Evolutionary conservation across 2,113 vertebrate species (phyloP).

Genomic region (Tyto alba): DNA sequence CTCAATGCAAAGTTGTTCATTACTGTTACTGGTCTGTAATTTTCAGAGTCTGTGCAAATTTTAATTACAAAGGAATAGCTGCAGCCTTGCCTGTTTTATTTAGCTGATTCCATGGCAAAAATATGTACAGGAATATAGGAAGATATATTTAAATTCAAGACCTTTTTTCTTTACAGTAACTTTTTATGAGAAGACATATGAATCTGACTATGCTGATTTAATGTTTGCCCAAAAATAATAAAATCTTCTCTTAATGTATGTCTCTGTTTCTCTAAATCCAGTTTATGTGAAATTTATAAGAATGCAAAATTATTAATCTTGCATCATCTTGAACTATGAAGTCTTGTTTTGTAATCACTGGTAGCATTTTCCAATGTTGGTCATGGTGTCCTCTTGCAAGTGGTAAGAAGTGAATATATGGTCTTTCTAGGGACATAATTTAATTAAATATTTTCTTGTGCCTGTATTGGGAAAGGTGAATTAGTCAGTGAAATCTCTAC

Average conservation of each 20-base stretch:
- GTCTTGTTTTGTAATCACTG: neutral
- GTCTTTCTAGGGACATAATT: neutral
- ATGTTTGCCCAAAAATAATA: neutral
- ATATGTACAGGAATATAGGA: neutral
- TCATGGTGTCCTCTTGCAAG: neutral
- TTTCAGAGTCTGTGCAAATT: neutral
- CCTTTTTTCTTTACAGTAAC: neutral
- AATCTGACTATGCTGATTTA: neutral
- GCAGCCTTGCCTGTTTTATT: neutral
- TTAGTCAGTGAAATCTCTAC: neutral
- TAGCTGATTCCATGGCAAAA: neutral
- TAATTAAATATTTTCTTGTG: neutral
- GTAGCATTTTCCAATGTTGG: neutral
- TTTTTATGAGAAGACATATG: neutral
- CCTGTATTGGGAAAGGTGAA: neutral
- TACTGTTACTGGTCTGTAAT: neutral
- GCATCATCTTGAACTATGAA: neutral
- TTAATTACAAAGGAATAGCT: neutral
- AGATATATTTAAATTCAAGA: neutral
- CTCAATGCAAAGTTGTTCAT: neutral
- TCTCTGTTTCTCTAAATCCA: neutral
- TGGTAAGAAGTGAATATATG: neutral
- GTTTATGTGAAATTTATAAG: neutral
- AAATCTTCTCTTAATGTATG: neutral
- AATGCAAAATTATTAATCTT: neutral